phyloP scores from a whole-genome alignment of 2,113 vertebrate genomes.

The Setophaga petechia region DNA sequence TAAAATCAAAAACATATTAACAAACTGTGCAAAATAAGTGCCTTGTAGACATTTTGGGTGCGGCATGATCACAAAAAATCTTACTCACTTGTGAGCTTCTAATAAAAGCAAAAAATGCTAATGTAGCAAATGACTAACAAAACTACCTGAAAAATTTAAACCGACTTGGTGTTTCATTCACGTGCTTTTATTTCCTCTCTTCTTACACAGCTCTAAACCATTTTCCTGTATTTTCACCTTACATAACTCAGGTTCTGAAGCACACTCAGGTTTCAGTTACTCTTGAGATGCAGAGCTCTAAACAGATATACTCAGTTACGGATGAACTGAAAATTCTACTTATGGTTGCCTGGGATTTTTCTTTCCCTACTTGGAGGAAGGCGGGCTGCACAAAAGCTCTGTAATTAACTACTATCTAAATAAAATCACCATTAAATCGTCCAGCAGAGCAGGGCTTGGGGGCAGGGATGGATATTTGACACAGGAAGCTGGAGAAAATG shows the following conservation, averaged over 20 bases:
- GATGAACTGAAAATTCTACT: not conserved
- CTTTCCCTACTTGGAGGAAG: not conserved
- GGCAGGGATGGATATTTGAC: fast-evolving
- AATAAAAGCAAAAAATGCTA: not conserved
- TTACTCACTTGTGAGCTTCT: not conserved
- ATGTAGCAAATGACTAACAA: not conserved
- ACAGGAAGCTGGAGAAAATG: not conserved
- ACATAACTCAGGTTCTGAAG: not conserved
- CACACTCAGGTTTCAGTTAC: not conserved
- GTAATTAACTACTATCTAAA: not conserved
- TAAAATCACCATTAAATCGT: not conserved
- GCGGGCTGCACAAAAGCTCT: not conserved
- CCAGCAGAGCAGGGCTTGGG: not conserved
- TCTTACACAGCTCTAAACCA: not conserved
- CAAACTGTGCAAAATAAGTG: not conserved
- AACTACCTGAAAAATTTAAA: not conserved
- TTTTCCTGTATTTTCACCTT: not conserved
- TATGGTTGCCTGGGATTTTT: too few species aligned
- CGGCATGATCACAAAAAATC: not conserved
- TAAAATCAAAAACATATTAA: not conserved
- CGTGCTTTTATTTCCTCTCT: not conserved
- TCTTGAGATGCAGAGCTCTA: not conserved
- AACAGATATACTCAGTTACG: fast-evolving
- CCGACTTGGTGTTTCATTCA: fast-evolving
- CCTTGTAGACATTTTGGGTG: not conserved